A percentile compares a stretch with the other conserved stretches of the same genome.
These are phyloP conservation scores for Oceanodroma tethys DNA, from an alignment of 2,113 vertebrate species.

Conservation along the genomic window DNA sequence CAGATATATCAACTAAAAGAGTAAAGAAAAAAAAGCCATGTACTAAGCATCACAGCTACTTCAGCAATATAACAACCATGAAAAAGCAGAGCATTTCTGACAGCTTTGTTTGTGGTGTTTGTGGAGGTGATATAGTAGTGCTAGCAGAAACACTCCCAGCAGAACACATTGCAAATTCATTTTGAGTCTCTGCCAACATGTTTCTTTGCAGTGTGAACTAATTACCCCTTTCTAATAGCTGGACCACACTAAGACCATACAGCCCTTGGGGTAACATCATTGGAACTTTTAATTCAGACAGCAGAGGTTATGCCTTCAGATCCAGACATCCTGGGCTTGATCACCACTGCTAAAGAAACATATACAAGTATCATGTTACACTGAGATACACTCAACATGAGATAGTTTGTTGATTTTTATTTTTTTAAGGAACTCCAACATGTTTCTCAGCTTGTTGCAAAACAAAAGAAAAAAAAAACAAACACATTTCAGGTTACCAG, in stretches of 20 bases:
- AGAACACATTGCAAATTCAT: background rate
- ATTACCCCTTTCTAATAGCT: background rate
- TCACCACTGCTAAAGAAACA: background rate
- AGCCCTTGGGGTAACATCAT: background rate
- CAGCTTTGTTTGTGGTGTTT: background rate
- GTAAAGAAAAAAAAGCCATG: background rate
- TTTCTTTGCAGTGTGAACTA: background rate
- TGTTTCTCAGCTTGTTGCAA: background rate
- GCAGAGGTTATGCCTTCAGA: background rate
- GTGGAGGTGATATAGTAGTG: background rate
- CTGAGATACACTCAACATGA: background rate
- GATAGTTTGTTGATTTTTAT: background rate
- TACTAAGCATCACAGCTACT: background rate
- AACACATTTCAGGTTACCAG: background rate
- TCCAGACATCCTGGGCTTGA: background rate
- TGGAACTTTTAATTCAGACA: background rate
- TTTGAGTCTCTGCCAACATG: background rate
- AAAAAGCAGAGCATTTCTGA: background rate
- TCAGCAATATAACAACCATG: background rate
- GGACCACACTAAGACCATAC: background rate
- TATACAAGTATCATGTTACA: accelerated
- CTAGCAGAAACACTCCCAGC: background rate
- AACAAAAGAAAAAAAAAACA: background rate
- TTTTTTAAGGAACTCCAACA: background rate
- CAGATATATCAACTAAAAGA: background rate